A percentile compares a stretch with the other conserved stretches of the same genome.
These are phyloP conservation scores for Craseonycteris thonglongyai DNA, from an alignment of 2,113 vertebrate genomes.

Conservation along the genomic window DNA sequence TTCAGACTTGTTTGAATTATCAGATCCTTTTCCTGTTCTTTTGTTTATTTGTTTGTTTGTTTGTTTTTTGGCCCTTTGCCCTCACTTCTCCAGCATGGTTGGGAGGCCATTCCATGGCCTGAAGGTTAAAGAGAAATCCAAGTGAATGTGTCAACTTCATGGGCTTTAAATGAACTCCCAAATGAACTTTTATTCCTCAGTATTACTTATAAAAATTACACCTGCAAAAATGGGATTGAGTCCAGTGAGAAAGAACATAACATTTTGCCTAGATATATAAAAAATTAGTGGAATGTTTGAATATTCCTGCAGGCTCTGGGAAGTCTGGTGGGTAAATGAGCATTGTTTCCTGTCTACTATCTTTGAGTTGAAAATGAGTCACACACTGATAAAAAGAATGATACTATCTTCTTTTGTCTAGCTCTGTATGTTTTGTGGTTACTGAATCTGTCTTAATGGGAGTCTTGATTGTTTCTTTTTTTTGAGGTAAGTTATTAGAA, in stretches of 20 bases:
- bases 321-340: background rate
- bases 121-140: conserved; percentile 38
- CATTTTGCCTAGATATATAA: conserved; percentile 35
- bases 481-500: conserved; percentile 23
- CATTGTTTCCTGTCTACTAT: background rate
- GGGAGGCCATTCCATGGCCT: background rate
- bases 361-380: conserved; percentile 17
- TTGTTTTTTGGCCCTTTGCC: conserved; percentile 5
- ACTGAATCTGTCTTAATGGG: conserved; percentile 22
- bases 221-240: conserved; percentile 58
- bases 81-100: background rate
- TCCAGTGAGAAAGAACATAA: conserved; percentile 46
- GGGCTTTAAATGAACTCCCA: conserved; percentile 1
- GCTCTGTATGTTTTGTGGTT: background rate
- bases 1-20: conserved; percentile 41
- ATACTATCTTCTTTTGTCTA: conserved; percentile 38
- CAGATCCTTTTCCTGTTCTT: background rate
- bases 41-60: too few relatives aligned
- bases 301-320: background rate
- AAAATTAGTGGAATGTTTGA: background rate
- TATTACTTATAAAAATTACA: conserved; percentile 47
- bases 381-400: background rate
- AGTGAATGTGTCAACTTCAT: conserved; percentile 14
- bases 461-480: conserved; percentile 6
- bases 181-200: background rate